Evolutionary conservation across 2,888 invertebrate genomes (phyloP).

Genomic region (Meiosimyza decipiens): DNA sequence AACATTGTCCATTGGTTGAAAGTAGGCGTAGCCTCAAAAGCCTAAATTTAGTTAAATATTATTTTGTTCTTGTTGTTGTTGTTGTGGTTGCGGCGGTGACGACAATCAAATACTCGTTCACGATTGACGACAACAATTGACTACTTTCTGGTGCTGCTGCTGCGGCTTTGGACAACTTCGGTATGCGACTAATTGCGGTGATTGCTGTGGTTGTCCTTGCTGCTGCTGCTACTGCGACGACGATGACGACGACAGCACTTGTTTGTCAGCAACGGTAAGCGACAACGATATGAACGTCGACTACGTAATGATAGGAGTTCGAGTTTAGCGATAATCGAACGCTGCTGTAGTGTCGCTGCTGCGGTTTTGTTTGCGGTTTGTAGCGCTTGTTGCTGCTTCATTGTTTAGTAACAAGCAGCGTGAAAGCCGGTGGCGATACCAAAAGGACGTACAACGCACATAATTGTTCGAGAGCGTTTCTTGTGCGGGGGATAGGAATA

Average conservation of each 20-base stretch:
- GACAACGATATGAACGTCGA: too few relatives aligned
- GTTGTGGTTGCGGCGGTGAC: slow-evolving; percentile 1
- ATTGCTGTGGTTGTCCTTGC: too few relatives aligned
- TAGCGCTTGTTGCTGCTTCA: slow-evolving; percentile 37
- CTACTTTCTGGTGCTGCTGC: too few relatives aligned
- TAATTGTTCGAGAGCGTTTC: neutral
- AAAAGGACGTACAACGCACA: slow-evolving; percentile 12
- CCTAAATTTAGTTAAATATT: slow-evolving; percentile 1
- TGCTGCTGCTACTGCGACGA: too few relatives aligned
- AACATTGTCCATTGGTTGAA: slow-evolving; percentile 31
- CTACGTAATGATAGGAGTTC: neutral
- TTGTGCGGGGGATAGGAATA: too few relatives aligned
- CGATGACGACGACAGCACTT: too few relatives aligned
- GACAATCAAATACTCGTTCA: neutral
- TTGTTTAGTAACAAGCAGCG: slow-evolving; percentile 40
- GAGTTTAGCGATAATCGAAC: neutral
- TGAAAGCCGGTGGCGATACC: neutral
- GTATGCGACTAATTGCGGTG: slow-evolving; percentile 27
- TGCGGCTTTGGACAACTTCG: slow-evolving; percentile 16
- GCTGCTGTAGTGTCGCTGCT: slow-evolving; percentile 14
- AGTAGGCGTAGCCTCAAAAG: slow-evolving; percentile 6
- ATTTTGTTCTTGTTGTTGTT: slow-evolving; percentile 23
- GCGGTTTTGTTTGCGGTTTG: slow-evolving; percentile 38
- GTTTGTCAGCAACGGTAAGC: too few relatives aligned
- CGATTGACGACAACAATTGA: too few relatives aligned